Evolutionary conservation across 2,797 vertebrate genomes (phyloP).

Genomic region (Calcarius lapponicus): DNA sequence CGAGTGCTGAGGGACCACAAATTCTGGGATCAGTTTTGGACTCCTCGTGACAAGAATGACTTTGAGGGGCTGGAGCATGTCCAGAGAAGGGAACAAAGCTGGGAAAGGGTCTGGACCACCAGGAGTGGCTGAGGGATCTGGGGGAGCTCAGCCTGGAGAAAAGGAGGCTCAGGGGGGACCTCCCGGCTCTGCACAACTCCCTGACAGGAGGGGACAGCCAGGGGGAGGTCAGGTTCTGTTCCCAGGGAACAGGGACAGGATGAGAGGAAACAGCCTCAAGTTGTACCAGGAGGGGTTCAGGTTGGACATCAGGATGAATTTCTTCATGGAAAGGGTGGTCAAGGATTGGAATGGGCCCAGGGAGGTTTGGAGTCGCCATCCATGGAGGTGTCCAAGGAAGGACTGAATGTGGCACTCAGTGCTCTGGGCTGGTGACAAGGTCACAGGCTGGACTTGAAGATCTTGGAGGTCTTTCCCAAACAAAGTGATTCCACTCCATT

Average conservation of each 20-base stretch:
- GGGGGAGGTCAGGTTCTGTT: accelerated
- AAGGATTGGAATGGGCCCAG: neutral
- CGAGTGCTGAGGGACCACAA: neutral
- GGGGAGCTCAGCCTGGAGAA: neutral
- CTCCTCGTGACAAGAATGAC: accelerated
- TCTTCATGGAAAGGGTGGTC: neutral
- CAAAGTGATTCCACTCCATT: accelerated
- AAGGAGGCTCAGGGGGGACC: accelerated
- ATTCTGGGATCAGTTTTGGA: neutral
- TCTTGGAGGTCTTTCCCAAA: neutral
- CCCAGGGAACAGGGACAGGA: too few species aligned
- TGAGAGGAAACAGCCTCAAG: neutral
- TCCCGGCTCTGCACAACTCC: accelerated
- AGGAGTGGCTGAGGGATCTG: neutral
- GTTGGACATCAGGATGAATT: neutral
- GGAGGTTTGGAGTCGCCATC: neutral
- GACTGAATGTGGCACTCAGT: accelerated
- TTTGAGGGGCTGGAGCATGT: accelerated
- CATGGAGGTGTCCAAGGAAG: neutral
- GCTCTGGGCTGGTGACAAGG: neutral
- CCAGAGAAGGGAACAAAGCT: accelerated
- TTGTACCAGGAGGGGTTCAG: neutral
- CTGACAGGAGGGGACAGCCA: accelerated
- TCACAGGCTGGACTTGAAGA: accelerated
- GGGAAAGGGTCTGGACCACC: neutral